Percentiles rank a stretch among this genome's conserved stretches.
Conservation (phyloP, 2,113 vertebrate species). For the Poeciliopsis prolifica region DNA sequence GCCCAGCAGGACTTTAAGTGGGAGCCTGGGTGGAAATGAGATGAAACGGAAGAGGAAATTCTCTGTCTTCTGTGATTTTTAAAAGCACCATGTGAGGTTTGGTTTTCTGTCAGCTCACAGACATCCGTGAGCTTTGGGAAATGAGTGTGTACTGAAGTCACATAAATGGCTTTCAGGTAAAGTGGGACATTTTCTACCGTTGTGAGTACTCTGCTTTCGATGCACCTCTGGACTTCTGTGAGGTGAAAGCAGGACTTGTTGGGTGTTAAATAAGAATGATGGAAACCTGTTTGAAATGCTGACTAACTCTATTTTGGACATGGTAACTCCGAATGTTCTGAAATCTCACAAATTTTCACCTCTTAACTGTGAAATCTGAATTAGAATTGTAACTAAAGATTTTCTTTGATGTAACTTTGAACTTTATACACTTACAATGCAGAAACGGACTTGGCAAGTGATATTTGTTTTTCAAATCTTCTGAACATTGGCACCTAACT, state of each 20-base stretch:
- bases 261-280: slow-evolving; percentile 10
- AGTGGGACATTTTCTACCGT: not conserved
- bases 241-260: not conserved
- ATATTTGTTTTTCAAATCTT: not conserved
- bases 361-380: not conserved
- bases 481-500: not conserved
- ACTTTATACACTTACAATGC: too few species aligned
- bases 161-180: slow-evolving; percentile 5
- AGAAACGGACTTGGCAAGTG: too few species aligned
- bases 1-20: slow-evolving; percentile 1
- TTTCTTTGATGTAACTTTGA: too few species aligned
- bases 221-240: slow-evolving; percentile 2
- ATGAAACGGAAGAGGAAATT: slow-evolving; percentile 50
- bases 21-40: slow-evolving; percentile 11
- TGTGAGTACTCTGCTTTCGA: slow-evolving; percentile 6
- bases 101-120: slow-evolving; percentile 32
- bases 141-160: slow-evolving; percentile 16
- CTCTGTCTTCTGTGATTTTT: slow-evolving; percentile 40
- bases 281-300: slow-evolving; percentile 9
- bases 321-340: not conserved
- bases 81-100: slow-evolving; percentile 37
- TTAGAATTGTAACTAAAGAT: too few species aligned
- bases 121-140: slow-evolving; percentile 41
- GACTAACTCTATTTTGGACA: not conserved
- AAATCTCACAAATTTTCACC: not conserved